Evolutionary conservation across 2,797 vertebrate species (phyloP), one percentile per base, ranked within the genome.

Genomic region (Ptychobarbus kaznakovi): DNA sequence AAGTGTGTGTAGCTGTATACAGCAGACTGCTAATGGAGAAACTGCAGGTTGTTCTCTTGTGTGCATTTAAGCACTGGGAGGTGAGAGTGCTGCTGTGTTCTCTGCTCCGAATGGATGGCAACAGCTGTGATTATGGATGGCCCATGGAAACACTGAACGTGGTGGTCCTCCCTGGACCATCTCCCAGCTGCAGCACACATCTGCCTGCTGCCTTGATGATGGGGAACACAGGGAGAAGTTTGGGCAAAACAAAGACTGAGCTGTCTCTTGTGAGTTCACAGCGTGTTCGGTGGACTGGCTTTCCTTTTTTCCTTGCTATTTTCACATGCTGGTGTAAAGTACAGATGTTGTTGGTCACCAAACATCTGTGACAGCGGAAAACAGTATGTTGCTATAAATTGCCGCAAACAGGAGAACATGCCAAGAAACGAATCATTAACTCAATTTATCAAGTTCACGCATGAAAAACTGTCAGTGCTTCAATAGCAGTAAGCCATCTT

Each of bases 71-170:
- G 68, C 46, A 28, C 58, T 69, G 56, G 81, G 40, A 66, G 77
- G 81, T 81, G 72, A 85, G 46, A 51, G 81, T 79, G 72, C 78
- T 85, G 88, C 79, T 88, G 87, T 87, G 89, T 89, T 85, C 88
- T 81, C 81, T 79, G 84, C 69, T 72, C 69, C 76, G 63, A 68
- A 80, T 83, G 35, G 56, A 83, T 81, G 68, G 72, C 83, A 79
- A 76, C 90, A 90, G 83, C 86, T 90, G 89, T 81, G 85, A 66
- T 68, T 40, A 69, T 49, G 58, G 73, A 89, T 84, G 76, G 86
- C 85, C 83, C 32, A n/a, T 68, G 72, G 75, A 89, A 87, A 81
- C 68, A 44, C 38, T 80, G 85, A 86, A 85, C 72, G 74, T 75
- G 80, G 56, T 80, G 58, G 58, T 78, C 73, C 84, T 86, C 85